Percentiles rank a stretch among this genome's conserved stretches.
Conservation (phyloP, 2,888 invertebrate genomes). For the Ypsolopha scabrella region DNA sequence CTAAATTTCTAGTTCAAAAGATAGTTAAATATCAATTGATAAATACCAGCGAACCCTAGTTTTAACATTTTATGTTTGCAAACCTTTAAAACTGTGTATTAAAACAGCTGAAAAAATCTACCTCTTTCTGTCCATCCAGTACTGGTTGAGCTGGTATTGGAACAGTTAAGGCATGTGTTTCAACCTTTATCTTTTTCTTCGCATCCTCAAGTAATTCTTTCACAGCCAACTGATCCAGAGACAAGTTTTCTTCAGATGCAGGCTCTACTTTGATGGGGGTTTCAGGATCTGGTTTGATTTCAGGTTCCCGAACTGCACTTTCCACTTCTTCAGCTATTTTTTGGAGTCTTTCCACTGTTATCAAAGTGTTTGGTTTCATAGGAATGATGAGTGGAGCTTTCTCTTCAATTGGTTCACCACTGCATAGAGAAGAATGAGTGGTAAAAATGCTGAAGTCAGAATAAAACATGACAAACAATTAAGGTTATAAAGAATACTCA, state of each 20-base stretch:
- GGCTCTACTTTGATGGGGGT: slow-evolving; percentile 36
- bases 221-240: slow-evolving; percentile 79
- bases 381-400: slow-evolving; percentile 75
- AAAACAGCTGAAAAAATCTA: slow-evolving; percentile 16
- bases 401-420: slow-evolving; percentile 64
- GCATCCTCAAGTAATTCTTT: slow-evolving; percentile 77
- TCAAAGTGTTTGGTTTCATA: slow-evolving; percentile 67
- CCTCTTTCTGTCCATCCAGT: slow-evolving; percentile 74
- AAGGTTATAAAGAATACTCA: slow-evolving; percentile 41
- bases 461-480: background rate
- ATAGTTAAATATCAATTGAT: too few relatives aligned
- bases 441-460: too few relatives aligned
- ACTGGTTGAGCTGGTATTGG: slow-evolving; percentile 68
- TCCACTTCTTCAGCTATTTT: slow-evolving; percentile 63
- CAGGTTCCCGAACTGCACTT: slow-evolving; percentile 58
- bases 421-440: slow-evolving; percentile 23
- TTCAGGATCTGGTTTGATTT: slow-evolving; percentile 36
- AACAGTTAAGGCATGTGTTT: slow-evolving; percentile 53
- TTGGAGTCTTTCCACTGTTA: slow-evolving; percentile 58
- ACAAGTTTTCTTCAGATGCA: slow-evolving; percentile 26
- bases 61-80: too few relatives aligned
- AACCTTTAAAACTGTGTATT: background rate
- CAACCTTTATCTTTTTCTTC: slow-evolving; percentile 40
- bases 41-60: too few relatives aligned
- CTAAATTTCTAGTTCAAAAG: too few relatives aligned